phyloP scores from a whole-genome alignment of 2,797 vertebrate genomes.

The Acrossocheilus wenchowensis region DNA sequence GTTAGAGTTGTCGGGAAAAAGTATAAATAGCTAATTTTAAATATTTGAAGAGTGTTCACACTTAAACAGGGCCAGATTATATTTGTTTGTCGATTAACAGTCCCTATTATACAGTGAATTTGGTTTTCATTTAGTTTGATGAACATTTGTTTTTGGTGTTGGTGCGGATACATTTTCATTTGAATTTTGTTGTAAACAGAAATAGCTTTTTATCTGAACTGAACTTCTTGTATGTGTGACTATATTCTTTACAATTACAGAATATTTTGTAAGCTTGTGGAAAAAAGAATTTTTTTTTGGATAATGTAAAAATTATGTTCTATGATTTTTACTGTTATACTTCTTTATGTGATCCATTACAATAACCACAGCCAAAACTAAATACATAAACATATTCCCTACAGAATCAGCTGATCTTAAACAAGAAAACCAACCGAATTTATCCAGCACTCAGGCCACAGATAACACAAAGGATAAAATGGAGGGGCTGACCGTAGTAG shows the following conservation, averaged over 20 bases:
- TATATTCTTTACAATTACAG: background rate
- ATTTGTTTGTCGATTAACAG: background rate
- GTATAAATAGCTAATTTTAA: background rate
- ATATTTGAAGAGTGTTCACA: background rate
- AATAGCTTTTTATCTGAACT: background rate
- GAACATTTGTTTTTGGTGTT: background rate
- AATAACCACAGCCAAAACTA: background rate
- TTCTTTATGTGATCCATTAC: constrained; percentile 6
- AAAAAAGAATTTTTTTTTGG: too few species aligned
- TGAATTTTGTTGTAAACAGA: background rate
- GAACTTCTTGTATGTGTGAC: background rate
- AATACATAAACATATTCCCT: background rate
- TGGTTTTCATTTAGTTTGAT: background rate
- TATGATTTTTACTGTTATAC: background rate
- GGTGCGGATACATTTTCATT: background rate
- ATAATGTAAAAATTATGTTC: background rate
- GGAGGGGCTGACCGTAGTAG: constrained; percentile 23
- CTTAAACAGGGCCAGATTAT: background rate
- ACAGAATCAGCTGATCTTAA: constrained; percentile 25
- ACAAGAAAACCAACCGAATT: constrained; percentile 17
- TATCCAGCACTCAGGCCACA: background rate
- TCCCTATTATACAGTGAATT: background rate
- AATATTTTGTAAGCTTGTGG: background rate
- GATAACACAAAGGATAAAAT: constrained; percentile 28
- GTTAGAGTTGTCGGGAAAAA: background rate